Percentiles rank a stretch among this genome's conserved stretches.
Evolutionary conservation across 1,140 invertebrate genomes (phyloP).

Genomic region (Solenopsis fugax): DNA sequence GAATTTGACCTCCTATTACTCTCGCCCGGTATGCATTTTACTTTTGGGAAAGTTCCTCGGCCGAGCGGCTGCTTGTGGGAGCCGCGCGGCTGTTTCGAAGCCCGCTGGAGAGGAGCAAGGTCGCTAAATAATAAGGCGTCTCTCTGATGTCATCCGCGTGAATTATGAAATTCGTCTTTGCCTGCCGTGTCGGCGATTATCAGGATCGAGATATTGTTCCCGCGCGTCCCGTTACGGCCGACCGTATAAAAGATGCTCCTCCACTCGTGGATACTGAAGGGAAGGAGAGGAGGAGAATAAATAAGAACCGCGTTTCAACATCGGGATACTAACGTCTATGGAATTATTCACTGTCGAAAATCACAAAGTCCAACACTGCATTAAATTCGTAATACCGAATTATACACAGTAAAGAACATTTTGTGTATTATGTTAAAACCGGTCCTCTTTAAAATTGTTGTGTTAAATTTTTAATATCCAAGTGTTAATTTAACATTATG

Average conservation of each 20-base stretch:
- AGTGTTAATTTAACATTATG: too few relatives aligned
- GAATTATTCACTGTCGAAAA: background rate
- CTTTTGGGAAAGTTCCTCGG: conserved; percentile 62
- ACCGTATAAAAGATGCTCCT: conserved; percentile 18
- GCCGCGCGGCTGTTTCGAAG: background rate
- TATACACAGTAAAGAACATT: too few relatives aligned
- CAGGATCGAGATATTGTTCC: conserved; percentile 31
- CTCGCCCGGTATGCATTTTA: conserved; percentile 62
- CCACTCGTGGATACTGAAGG: background rate
- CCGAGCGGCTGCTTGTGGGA: background rate
- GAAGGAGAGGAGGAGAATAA: background rate
- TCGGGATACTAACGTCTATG: background rate
- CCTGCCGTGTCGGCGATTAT: conserved; percentile 30
- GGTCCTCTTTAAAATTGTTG: too few relatives aligned
- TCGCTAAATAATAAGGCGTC: conserved; percentile 54
- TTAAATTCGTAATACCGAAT: too few relatives aligned
- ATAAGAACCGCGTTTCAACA: background rate
- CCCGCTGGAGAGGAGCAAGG: conserved; percentile 51
- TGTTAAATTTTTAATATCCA: too few relatives aligned
- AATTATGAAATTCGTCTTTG: conserved; percentile 55
- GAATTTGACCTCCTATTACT: conserved; percentile 67
- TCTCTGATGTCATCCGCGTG: conserved; percentile 58
- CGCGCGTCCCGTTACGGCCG: background rate
- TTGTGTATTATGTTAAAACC: too few relatives aligned
- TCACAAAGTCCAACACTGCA: background rate